A percentile compares a stretch with the other conserved stretches of the same genome.
Conservation (phyloP, 2,888 invertebrate species). For the Dasysyrphus albostriatus region DNA sequence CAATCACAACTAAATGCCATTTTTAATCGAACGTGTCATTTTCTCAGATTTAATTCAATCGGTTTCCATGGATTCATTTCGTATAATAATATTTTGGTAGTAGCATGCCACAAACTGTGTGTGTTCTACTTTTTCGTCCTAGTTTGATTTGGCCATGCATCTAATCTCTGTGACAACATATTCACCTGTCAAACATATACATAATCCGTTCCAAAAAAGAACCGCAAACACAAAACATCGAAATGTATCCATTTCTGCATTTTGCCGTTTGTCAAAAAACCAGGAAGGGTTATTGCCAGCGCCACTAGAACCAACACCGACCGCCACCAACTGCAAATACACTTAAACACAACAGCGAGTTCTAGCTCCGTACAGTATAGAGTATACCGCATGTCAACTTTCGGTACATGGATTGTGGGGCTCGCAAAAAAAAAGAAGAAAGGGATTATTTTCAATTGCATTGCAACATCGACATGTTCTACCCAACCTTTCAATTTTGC, state of each 20-base stretch:
- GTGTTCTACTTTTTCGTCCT: not conserved
- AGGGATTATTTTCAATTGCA: constrained; percentile 69
- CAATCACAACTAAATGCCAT: constrained; percentile 31
- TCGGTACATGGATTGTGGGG: not conserved
- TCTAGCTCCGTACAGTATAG: not conserved
- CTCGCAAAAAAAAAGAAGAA: not conserved
- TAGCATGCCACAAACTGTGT: constrained; percentile 30
- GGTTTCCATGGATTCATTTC: not conserved
- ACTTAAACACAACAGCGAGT: constrained; percentile 1
- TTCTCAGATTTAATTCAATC: constrained; percentile 24
- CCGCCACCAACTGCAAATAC: constrained; percentile 12
- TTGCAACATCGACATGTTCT: constrained; percentile 61
- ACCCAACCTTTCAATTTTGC: not conserved
- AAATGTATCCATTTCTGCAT: constrained; percentile 51
- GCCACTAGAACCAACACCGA: not conserved
- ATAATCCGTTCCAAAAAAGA: constrained; percentile 54
- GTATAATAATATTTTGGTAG: not conserved
- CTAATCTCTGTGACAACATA: constrained; percentile 66
- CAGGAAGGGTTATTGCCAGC: constrained; percentile 28
- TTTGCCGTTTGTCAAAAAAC: constrained; percentile 43
- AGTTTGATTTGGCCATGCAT: constrained; percentile 19
- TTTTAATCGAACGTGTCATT: constrained; percentile 32
- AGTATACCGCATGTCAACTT: not conserved
- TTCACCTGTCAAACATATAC: constrained; percentile 71
- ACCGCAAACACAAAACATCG: constrained; percentile 61